These are phyloP conservation scores for Alouatta palliata DNA, from an alignment of 2,113 vertebrate species.

Conservation along the genomic window DNA sequence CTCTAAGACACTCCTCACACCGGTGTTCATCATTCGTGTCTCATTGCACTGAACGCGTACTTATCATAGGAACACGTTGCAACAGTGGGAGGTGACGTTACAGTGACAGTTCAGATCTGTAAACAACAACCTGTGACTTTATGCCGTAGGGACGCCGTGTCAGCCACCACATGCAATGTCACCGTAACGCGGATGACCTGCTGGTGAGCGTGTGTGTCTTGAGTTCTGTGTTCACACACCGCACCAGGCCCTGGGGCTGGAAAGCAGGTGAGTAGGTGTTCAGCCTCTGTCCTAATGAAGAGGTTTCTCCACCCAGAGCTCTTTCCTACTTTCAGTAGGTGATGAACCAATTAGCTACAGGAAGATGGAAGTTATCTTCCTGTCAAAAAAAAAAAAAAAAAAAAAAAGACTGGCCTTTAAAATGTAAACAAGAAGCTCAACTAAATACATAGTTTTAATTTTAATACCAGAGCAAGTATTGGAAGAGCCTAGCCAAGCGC, in stretches of 20 bases:
- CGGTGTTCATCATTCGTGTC: rapidly evolving
- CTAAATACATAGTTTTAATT: rapidly evolving
- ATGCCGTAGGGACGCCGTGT: rapidly evolving
- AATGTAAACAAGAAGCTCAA: background rate
- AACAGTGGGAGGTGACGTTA: rapidly evolving
- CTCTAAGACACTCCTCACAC: rapidly evolving
- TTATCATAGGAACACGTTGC: rapidly evolving
- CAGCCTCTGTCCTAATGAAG: background rate
- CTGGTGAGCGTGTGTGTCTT: background rate
- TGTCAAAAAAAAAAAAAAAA: background rate
- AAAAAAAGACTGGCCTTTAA: background rate
- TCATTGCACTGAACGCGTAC: rapidly evolving
- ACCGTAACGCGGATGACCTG: background rate
- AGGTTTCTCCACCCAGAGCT: background rate
- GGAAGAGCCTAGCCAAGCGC: background rate
- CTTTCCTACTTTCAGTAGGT: background rate
- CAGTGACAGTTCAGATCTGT: rapidly evolving
- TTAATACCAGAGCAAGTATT: background rate
- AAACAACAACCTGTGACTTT: background rate
- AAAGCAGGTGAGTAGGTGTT: background rate
- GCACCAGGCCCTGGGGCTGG: background rate
- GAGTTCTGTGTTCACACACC: background rate
- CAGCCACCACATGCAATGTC: rapidly evolving
- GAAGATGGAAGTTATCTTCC: background rate
- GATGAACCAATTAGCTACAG: background rate